These are phyloP conservation scores for Aromia moschata DNA, from an alignment of 2,888 invertebrate species.

Conservation along the genomic window DNA sequence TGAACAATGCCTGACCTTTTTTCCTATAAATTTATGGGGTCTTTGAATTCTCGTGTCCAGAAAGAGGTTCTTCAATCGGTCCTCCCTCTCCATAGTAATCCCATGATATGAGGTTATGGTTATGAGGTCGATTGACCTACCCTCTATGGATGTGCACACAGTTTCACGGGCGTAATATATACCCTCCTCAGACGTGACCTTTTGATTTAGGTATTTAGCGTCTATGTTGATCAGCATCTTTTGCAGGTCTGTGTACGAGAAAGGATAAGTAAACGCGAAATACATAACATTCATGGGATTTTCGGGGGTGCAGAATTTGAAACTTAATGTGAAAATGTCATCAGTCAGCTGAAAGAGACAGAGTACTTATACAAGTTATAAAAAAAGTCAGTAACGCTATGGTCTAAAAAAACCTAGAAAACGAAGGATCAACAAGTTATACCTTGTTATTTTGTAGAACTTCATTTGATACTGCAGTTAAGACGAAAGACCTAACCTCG, in stretches of 20 bases:
- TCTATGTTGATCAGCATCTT: constrained; percentile 77
- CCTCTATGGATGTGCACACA: constrained; percentile 81
- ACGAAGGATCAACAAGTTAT: too few species aligned
- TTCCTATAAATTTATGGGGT: constrained; percentile 78
- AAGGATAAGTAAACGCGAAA: constrained; percentile 93
- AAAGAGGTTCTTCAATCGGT: constrained; percentile 76
- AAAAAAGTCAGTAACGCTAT: too few species aligned
- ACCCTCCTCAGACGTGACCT: constrained; percentile 66
- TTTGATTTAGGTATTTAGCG: constrained; percentile 65
- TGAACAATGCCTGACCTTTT: constrained; percentile 71
- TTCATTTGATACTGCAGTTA: too few species aligned
- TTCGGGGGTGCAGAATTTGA: constrained; percentile 76
- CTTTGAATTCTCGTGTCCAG: constrained; percentile 73
- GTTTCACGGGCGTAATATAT: constrained; percentile 88
- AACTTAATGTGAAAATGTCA: constrained; percentile 78
- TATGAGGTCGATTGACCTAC: constrained; percentile 79
- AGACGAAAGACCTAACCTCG: too few species aligned
- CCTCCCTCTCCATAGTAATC: constrained; percentile 76
- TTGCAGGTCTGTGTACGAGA: constrained; percentile 84
- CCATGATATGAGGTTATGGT: constrained; percentile 86
- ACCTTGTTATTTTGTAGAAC: too few species aligned
- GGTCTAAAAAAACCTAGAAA: too few species aligned
- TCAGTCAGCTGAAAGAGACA: constrained; percentile 71
- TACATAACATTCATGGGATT: constrained; percentile 78
- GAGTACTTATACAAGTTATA: too few species aligned